phyloP scores from a whole-genome alignment of 2,797 vertebrate species.

The Pitangus sulphuratus region DNA sequence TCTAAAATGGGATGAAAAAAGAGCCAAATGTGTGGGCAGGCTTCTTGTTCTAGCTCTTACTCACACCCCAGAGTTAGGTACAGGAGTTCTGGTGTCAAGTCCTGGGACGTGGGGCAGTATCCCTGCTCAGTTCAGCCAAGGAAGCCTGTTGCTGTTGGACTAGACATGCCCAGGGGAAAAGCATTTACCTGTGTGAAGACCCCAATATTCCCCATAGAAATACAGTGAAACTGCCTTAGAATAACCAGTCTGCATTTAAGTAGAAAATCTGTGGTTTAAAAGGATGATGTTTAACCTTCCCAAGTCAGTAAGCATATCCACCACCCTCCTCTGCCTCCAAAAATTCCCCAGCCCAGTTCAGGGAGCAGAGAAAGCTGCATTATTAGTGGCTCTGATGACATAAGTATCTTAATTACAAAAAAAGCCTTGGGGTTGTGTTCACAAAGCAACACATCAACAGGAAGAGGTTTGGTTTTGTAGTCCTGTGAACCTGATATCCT shows the following conservation, averaged over 20 bases:
- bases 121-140: accelerated
- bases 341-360: not conserved
- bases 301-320: not conserved
- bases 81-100: not conserved
- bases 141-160: not conserved
- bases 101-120: not conserved
- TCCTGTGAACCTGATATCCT: not conserved
- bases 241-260: not conserved
- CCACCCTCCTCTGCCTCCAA: not conserved
- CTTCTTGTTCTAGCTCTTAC: accelerated
- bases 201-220: not conserved
- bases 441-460: not conserved
- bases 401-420: not conserved
- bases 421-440: not conserved
- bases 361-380: accelerated
- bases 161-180: accelerated
- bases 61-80: accelerated
- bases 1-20: conserved; percentile 45
- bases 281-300: not conserved
- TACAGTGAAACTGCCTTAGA: not conserved
- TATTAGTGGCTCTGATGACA: not conserved
- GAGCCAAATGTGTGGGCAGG: not conserved
- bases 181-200: not conserved
- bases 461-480: not conserved
- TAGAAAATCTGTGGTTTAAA: not conserved